phyloP scores from a whole-genome alignment of 2,888 invertebrate genomes.

The Ferdinandea cuprea region DNA sequence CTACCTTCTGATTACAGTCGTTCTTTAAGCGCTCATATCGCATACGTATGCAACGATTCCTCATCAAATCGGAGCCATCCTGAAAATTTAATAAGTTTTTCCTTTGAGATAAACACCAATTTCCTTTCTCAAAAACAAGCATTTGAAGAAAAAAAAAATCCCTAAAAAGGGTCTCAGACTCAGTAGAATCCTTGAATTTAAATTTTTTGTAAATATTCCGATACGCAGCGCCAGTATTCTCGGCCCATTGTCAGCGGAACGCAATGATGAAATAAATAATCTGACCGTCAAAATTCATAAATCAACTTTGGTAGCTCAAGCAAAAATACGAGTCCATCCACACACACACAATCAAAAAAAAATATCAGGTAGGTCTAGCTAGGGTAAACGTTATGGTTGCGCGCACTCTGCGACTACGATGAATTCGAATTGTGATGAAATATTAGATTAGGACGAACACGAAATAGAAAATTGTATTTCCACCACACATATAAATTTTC shows the following conservation, averaged over 20 bases:
- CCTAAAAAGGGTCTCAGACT: slow-evolving; percentile 37
- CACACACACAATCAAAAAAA: background rate
- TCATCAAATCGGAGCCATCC: slow-evolving; percentile 2
- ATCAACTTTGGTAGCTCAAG: slow-evolving; percentile 52
- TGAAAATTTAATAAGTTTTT: no score
- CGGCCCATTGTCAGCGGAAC: no score
- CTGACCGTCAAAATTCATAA: slow-evolving; percentile 44
- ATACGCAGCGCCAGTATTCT: no score
- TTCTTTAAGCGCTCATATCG: slow-evolving; percentile 3
- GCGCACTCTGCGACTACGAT: no score
- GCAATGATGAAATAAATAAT: slow-evolving; percentile 48
- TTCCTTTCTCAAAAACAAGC: background rate
- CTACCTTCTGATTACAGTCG: background rate
- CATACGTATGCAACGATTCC: no score
- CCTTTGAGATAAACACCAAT: slow-evolving; percentile 50
- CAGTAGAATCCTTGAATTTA: background rate
- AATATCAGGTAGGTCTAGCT: no score
- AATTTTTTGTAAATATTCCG: no score
- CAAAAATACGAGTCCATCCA: slow-evolving; percentile 15
- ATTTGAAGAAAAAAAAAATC: slow-evolving; percentile 6
- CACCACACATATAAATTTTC: slow-evolving; percentile 49
- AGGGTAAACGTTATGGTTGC: no score
- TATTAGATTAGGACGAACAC: background rate
- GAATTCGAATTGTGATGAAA: background rate
- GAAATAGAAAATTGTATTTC: slow-evolving; percentile 32